These are phyloP conservation scores for Trigoniulus corallinus DNA, from an alignment of 1,140 invertebrate genomes.

Conservation along the genomic window DNA sequence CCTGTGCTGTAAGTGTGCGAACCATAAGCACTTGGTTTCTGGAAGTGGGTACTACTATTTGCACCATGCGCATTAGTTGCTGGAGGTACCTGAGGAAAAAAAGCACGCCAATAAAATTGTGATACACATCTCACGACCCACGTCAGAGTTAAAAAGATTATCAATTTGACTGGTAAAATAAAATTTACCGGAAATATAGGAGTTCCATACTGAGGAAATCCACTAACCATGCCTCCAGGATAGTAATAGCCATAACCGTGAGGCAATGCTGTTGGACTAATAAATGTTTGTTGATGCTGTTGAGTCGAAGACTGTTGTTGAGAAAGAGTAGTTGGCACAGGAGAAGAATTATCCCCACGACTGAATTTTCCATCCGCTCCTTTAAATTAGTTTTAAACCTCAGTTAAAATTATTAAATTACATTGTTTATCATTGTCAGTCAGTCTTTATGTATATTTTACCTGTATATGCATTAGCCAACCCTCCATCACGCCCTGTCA, in stretches of 20 bases:
- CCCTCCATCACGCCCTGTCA: slow-evolving; percentile 40
- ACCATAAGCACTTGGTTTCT: slow-evolving; percentile 23
- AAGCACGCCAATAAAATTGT: neutral
- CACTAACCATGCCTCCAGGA: slow-evolving; percentile 38
- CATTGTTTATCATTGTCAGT: neutral
- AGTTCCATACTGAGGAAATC: slow-evolving; percentile 48
- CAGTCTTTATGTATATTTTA: slow-evolving; percentile 11
- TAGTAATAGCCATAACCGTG: slow-evolving; percentile 53
- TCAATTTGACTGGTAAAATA: too few species aligned
- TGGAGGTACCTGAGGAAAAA: slow-evolving; percentile 20
- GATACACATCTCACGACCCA: neutral
- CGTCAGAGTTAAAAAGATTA: too few species aligned
- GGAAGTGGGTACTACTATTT: slow-evolving; percentile 25
- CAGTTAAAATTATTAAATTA: neutral
- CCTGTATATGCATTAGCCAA: slow-evolving; percentile 54
- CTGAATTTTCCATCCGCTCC: slow-evolving; percentile 54
- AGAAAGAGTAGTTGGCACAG: slow-evolving; percentile 52
- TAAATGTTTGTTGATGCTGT: slow-evolving; percentile 29
- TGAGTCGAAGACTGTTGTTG: slow-evolving; percentile 45
- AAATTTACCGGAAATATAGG: slow-evolving; percentile 32
- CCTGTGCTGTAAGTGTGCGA: slow-evolving; percentile 20
- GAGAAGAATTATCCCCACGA: slow-evolving; percentile 64
- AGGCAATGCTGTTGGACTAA: slow-evolving; percentile 30
- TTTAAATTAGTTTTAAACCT: slow-evolving; percentile 16
- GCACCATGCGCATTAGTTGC: slow-evolving; percentile 28